These are phyloP conservation scores for Rhodinocichla rosea DNA, from an alignment of 2,113 vertebrate genomes.

Conservation along the genomic window DNA sequence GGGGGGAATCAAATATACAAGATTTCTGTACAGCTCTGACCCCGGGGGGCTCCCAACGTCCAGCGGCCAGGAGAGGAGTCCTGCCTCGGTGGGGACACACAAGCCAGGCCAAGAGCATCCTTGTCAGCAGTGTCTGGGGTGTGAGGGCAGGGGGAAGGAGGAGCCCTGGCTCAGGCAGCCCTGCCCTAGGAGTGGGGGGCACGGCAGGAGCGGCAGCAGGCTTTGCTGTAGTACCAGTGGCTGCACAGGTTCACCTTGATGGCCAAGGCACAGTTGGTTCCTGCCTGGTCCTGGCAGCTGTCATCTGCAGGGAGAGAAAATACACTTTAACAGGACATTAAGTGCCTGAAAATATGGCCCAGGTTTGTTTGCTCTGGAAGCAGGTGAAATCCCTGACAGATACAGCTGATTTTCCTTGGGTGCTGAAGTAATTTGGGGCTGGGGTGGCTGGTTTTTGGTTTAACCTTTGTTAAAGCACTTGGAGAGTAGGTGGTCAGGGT, in stretches of 20 bases:
- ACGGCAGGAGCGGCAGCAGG: conserved; percentile 94
- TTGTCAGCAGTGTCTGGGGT: background rate
- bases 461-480: conserved; percentile 4
- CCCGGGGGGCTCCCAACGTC: background rate
- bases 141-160: background rate
- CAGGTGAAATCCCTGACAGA: conserved; percentile 7
- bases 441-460: background rate
- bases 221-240: conserved; percentile 99
- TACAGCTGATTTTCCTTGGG: background rate
- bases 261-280: conserved; percentile 94
- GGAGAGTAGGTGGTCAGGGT: conserved; percentile 4
- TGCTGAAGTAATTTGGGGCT: conserved; percentile 39
- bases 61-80: background rate
- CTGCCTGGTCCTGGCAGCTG: conserved; percentile 95
- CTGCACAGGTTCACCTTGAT: conserved; percentile 97
- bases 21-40: background rate
- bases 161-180: background rate
- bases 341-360: background rate
- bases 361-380: conserved; percentile 47
- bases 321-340: conserved; percentile 24
- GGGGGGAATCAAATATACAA: background rate
- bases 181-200: conserved; percentile 64
- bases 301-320: conserved; percentile 77
- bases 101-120: background rate
- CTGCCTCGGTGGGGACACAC: background rate